Evolutionary conservation across 1,140 invertebrate genomes (phyloP).

Genomic region (Streblospio benedicti): DNA sequence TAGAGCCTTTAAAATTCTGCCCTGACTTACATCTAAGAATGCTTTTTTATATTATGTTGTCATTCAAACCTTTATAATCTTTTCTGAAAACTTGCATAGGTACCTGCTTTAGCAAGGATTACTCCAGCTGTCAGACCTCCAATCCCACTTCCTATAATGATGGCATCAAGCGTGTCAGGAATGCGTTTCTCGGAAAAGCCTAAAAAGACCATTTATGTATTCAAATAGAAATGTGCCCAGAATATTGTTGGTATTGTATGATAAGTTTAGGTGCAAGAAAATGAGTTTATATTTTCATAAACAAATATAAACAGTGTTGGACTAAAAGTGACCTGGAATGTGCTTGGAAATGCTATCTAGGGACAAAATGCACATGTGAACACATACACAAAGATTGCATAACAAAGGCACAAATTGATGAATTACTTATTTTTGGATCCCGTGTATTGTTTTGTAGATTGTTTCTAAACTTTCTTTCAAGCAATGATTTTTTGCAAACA

Average conservation of each 20-base stretch:
- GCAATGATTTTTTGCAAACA: too few species aligned
- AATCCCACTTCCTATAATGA: constrained; percentile 46
- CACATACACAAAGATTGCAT: not conserved
- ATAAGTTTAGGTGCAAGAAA: not conserved
- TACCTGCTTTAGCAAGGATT: constrained; percentile 36
- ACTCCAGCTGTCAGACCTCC: constrained; percentile 41
- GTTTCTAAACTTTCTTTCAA: too few species aligned
- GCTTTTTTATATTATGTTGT: too few species aligned
- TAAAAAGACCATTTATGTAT: constrained; percentile 15
- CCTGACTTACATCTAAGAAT: too few species aligned
- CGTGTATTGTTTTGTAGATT: too few species aligned
- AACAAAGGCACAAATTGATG: too few species aligned
- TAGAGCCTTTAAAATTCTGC: too few species aligned
- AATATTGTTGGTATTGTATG: not conserved
- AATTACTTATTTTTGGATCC: too few species aligned
- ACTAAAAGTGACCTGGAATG: not conserved
- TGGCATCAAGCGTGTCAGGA: constrained; percentile 41
- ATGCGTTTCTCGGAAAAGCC: constrained; percentile 30
- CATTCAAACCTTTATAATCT: too few species aligned
- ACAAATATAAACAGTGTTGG: not conserved
- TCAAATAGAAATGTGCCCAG: not conserved
- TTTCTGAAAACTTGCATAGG: too few species aligned
- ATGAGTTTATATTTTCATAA: not conserved
- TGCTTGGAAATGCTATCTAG: not conserved
- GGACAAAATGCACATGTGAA: not conserved